These are phyloP conservation scores for Myodes glareolus DNA, from an alignment of 2,113 vertebrate species.

Conservation along the genomic window DNA sequence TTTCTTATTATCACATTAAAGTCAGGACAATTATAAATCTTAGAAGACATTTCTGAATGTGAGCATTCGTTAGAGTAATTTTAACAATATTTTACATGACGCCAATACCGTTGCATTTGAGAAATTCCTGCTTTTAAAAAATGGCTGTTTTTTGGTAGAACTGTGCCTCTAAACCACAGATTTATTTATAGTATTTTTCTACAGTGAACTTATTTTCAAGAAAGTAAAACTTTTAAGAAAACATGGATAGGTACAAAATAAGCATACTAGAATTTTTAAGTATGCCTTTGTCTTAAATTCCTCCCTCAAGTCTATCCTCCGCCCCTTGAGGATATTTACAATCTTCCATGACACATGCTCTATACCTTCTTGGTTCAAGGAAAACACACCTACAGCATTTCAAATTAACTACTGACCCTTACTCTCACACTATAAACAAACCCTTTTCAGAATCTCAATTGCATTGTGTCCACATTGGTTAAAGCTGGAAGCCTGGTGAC, in stretches of 20 bases:
- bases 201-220: background rate
- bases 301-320: constrained; percentile 66
- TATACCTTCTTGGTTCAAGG: constrained; percentile 77
- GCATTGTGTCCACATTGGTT: constrained; percentile 91
- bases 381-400: constrained; percentile 83
- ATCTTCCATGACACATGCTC: constrained; percentile 46
- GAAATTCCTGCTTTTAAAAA: constrained; percentile 13
- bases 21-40: background rate
- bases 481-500: constrained; percentile 88
- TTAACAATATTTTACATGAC: background rate
- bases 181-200: constrained; percentile 26
- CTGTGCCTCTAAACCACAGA: background rate
- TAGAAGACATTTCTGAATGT: constrained; percentile 22
- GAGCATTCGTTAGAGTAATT: background rate
- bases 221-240: constrained; percentile 36
- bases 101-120: background rate
- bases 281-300: constrained; percentile 47
- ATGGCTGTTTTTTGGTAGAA: background rate
- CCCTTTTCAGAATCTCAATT: constrained; percentile 86
- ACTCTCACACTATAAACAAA: constrained; percentile 83
- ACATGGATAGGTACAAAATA: constrained; percentile 13
- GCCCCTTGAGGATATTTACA: constrained; percentile 81
- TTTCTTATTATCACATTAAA: constrained; percentile 10
- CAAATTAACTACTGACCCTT: constrained; percentile 85
- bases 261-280: constrained; percentile 30